Conservation (phyloP, 2,888 invertebrate species). For the Ischnura elegans region DNA sequence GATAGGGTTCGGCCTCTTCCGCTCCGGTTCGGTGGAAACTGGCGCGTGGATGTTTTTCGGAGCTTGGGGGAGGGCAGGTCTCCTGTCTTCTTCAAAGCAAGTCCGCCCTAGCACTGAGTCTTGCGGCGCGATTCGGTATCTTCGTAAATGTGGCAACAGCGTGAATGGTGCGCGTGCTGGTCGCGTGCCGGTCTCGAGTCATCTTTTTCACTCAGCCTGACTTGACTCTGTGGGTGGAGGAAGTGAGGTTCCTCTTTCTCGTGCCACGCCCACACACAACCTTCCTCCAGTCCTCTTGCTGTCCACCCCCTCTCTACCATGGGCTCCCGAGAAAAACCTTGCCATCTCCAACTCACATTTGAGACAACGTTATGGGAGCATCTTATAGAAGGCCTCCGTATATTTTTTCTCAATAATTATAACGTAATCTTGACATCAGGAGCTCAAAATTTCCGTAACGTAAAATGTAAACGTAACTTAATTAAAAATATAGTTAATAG, state of each 20-base stretch:
- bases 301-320: not conserved
- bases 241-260: not conserved
- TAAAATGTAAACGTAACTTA: too few species aligned
- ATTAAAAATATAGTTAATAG: too few species aligned
- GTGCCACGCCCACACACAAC: not conserved
- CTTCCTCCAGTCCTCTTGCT: not conserved
- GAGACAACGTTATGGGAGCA: not conserved
- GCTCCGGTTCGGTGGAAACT: not conserved
- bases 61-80: constrained; percentile 13
- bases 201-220: not conserved
- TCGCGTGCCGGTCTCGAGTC: constrained; percentile 58
- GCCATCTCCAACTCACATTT: not conserved
- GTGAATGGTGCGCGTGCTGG: not conserved
- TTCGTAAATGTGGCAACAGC: not conserved
- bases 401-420: too few species aligned
- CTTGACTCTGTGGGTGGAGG: not conserved
- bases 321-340: not conserved
- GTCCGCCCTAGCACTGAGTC: not conserved
- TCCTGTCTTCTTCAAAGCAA: not conserved
- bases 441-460: too few species aligned
- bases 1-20: not conserved
- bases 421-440: too few species aligned
- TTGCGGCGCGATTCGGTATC: not conserved
- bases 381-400: too few species aligned
- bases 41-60: constrained; percentile 12